Evolutionary conservation across 2,888 invertebrate species (phyloP).

Genomic region (Dorcus parallelipipedus): DNA sequence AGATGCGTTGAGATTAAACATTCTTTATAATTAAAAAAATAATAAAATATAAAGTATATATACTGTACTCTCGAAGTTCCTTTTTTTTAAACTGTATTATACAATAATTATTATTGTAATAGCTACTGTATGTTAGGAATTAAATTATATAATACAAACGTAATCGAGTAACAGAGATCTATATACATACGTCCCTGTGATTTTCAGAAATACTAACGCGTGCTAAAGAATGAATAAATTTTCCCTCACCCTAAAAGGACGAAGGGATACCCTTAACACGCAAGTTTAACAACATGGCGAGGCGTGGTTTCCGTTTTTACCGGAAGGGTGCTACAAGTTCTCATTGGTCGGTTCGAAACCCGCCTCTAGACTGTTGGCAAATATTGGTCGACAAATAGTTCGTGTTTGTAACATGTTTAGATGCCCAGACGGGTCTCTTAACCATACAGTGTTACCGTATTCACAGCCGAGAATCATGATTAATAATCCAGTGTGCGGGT

Average conservation of each 20-base stretch:
- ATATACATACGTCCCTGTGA: too few relatives aligned
- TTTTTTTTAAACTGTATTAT: too few relatives aligned
- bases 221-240: conserved; percentile 16
- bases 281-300: conserved; percentile 49
- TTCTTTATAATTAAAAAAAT: too few relatives aligned
- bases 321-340: conserved; percentile 38
- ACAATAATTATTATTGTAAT: too few relatives aligned
- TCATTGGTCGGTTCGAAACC: conserved; percentile 41
- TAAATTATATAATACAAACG: too few relatives aligned
- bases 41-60: too few relatives aligned
- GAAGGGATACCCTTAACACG: conserved; percentile 30
- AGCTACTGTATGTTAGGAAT: too few relatives aligned
- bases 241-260: conserved; percentile 20
- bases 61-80: too few relatives aligned
- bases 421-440: conserved; percentile 47
- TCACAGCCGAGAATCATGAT: conserved; percentile 40
- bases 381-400: conserved; percentile 53
- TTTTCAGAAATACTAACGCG: neutral
- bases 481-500: conserved; percentile 25
- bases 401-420: conserved; percentile 52
- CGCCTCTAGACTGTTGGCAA: conserved; percentile 50
- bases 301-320: conserved; percentile 43
- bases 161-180: too few relatives aligned
- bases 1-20: too few relatives aligned
- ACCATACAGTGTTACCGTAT: conserved; percentile 45